Evolutionary conservation across 1,140 invertebrate genomes (phyloP).

Genomic region (Trigoniulus corallinus): DNA sequence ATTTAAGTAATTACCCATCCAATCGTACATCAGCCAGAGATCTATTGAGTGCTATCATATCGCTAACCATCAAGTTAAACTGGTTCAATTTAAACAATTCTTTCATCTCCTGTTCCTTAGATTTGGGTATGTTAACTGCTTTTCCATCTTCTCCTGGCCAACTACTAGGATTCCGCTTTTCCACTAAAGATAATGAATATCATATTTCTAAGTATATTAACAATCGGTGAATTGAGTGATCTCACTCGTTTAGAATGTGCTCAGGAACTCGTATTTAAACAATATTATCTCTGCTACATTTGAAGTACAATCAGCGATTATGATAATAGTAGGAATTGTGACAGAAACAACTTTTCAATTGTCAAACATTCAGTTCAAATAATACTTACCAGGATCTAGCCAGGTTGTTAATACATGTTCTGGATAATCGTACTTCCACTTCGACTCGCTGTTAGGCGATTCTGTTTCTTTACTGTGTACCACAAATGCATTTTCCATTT

Average conservation of each 20-base stretch:
- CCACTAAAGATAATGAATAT: slow-evolving; percentile 3
- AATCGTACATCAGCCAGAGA: slow-evolving; percentile 87
- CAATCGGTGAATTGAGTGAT: too few species aligned
- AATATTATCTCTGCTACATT: too few species aligned
- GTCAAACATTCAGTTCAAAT: neutral
- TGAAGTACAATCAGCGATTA: too few species aligned
- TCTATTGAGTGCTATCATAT: slow-evolving; percentile 92
- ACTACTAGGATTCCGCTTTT: slow-evolving; percentile 21
- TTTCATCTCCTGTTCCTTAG: slow-evolving; percentile 70
- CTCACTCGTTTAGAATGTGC: too few species aligned
- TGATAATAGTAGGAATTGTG: too few species aligned
- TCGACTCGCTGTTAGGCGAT: neutral
- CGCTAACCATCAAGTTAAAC: slow-evolving; percentile 94
- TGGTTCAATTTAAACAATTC: slow-evolving; percentile 96
- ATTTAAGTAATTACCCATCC: slow-evolving; percentile 43
- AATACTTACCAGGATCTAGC: neutral
- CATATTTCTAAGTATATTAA: too few species aligned
- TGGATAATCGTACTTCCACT: slow-evolving; percentile 3
- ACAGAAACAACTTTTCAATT: too few species aligned
- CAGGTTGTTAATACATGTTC: slow-evolving; percentile 4
- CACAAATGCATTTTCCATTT: slow-evolving; percentile 1
- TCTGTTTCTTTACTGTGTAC: neutral
- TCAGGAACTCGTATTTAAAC: too few species aligned
- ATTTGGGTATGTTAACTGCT: slow-evolving; percentile 65
- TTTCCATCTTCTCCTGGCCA: slow-evolving; percentile 75